These are phyloP conservation scores for Alectura lathami DNA, from an alignment of 2,113 vertebrate genomes.

Conservation along the genomic window DNA sequence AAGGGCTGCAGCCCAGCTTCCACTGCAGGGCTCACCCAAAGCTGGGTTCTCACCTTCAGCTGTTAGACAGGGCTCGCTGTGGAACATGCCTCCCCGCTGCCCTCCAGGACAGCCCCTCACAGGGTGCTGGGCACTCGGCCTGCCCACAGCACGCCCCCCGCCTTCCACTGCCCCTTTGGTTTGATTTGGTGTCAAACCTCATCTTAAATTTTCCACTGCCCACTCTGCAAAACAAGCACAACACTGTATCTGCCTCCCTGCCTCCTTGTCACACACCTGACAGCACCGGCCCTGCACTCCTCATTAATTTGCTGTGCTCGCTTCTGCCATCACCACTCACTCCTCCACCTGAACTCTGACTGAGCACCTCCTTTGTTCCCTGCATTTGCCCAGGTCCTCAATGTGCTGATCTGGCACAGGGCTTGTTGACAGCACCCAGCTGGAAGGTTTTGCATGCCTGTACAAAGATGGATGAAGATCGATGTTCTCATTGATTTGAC, in stretches of 20 bases:
- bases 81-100: fast-evolving
- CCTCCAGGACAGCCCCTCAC: not conserved
- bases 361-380: not conserved
- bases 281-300: not conserved
- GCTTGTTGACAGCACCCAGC: not conserved
- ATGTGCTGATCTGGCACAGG: not conserved
- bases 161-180: not conserved
- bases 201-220: not conserved
- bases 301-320: not conserved
- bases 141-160: not conserved
- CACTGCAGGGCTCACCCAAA: not conserved
- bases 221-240: not conserved
- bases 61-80: not conserved
- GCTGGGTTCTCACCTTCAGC: not conserved
- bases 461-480: not conserved
- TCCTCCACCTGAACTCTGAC: not conserved
- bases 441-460: not conserved
- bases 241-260: not conserved
- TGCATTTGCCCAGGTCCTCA: not conserved
- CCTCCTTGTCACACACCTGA: not conserved
- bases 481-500: not conserved
- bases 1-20: not conserved
- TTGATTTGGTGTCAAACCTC: not conserved
- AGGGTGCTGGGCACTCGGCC: not conserved
- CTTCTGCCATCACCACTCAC: not conserved